These are phyloP conservation scores for Dicrostonyx torquatus DNA, from an alignment of 2,797 vertebrate species.

Conservation along the genomic window DNA sequence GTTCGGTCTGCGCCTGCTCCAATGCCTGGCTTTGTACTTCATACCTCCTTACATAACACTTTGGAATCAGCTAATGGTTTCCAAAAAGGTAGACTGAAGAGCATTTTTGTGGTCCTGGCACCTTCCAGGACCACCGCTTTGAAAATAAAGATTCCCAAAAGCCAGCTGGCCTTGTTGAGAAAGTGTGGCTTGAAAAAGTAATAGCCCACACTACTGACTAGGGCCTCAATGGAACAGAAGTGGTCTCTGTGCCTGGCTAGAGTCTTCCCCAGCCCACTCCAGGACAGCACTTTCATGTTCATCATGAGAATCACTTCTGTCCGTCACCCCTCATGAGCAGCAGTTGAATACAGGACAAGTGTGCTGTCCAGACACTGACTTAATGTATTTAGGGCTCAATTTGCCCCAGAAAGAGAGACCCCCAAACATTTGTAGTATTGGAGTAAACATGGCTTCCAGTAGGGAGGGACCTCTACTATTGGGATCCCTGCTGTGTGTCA, in stretches of 20 bases:
- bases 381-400: background rate
- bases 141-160: slow-evolving; percentile 1
- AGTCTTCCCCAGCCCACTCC: background rate
- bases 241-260: background rate
- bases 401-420: background rate
- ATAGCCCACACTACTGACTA: no score
- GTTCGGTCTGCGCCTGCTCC: background rate
- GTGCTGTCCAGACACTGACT: background rate
- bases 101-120: slow-evolving; percentile 1
- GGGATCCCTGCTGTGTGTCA: background rate
- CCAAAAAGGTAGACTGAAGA: slow-evolving; percentile 43
- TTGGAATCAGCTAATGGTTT: slow-evolving; percentile 9
- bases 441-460: background rate
- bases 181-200: background rate
- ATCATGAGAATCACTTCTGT: background rate
- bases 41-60: slow-evolving; percentile 10
- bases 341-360: background rate
- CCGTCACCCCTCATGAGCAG: background rate
- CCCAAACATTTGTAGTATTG: background rate
- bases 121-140: slow-evolving; percentile 30
- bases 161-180: background rate
- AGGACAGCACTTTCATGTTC: background rate
- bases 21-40: background rate
- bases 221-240: background rate
- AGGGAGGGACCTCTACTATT: background rate